Evolutionary conservation across 2,113 vertebrate species (phyloP).

Genomic region (Heloderma charlesbogerti): DNA sequence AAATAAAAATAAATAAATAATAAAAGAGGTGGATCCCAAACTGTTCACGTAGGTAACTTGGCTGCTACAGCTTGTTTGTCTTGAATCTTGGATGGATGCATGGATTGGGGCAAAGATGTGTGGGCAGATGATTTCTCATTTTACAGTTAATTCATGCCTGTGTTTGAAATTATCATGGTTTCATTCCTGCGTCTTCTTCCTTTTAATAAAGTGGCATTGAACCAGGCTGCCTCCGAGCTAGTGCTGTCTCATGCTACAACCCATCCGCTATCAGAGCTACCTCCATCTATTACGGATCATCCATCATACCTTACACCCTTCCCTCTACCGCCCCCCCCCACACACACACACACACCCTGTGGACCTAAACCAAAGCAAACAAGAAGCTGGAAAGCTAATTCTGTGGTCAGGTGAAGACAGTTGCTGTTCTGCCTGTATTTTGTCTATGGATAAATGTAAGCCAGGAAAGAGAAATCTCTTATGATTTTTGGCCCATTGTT

Average conservation of each 20-base stretch:
- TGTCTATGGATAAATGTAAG: background rate
- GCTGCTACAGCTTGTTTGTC: conserved; percentile 35
- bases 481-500: background rate
- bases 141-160: conserved; percentile 52
- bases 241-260: conserved; percentile 30
- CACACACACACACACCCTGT: background rate
- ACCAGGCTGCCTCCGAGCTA: conserved; percentile 61
- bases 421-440: background rate
- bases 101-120: conserved; percentile 28
- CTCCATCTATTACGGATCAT: conserved; percentile 46
- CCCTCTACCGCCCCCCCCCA: no score
- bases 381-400: conserved; percentile 40
- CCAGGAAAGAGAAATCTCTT: background rate
- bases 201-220: conserved; percentile 55
- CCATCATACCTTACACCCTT: conserved; percentile 42
- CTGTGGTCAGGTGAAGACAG: conserved; percentile 14
- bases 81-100: conserved; percentile 30
- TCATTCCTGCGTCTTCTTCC: background rate
- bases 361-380: conserved; percentile 28
- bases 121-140: conserved; percentile 47
- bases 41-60: background rate
- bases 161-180: conserved; percentile 47
- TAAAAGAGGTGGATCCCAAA: background rate
- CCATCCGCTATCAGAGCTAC: conserved; percentile 21
- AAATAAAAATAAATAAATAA: no score